Percentiles rank a stretch among this genome's conserved stretches.
phyloP scores from a whole-genome alignment of 2,797 vertebrate genomes.

The Danio choprae region DNA sequence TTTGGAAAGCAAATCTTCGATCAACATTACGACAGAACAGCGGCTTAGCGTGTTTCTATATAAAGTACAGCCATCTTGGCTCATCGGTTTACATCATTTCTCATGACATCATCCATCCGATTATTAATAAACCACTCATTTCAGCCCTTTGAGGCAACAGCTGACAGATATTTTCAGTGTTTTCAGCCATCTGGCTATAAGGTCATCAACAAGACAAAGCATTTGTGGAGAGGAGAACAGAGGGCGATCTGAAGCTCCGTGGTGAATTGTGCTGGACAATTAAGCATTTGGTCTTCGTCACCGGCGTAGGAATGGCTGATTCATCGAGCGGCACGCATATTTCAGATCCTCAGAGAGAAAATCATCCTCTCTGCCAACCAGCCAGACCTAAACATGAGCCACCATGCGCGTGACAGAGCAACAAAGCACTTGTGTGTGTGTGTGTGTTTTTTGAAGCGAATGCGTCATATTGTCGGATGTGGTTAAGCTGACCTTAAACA shows the following conservation, averaged over 20 bases:
- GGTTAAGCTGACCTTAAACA: conserved; percentile 48
- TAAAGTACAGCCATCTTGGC: background rate
- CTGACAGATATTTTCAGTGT: conserved; percentile 36
- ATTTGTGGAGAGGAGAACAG: conserved; percentile 40
- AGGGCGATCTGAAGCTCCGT: conserved; percentile 15
- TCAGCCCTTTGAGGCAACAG: conserved; percentile 25
- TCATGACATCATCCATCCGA: background rate
- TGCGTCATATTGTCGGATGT: conserved; percentile 36
- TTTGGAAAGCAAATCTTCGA: too few species aligned
- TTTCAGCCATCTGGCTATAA: conserved; percentile 49
- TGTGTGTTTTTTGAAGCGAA: background rate
- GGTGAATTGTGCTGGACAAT: conserved; percentile 31
- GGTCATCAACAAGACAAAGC: conserved; percentile 38
- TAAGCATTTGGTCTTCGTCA: conserved; percentile 53
- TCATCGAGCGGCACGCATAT: conserved; percentile 38
- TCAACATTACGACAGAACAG: too few species aligned
- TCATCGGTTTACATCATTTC: conserved; percentile 2
- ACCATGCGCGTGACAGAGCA: conserved; percentile 32
- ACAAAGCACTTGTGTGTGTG: conserved; percentile 38
- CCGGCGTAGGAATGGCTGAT: conserved; percentile 52
- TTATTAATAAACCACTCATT: conserved; percentile 15
- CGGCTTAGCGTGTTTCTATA: background rate
- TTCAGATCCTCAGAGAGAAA: conserved; percentile 32
- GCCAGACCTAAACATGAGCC: conserved; percentile 40
- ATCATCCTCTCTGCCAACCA: conserved; percentile 30